Conservation (phyloP, 2,797 vertebrate genomes). For the Acomys russatus region DNA sequence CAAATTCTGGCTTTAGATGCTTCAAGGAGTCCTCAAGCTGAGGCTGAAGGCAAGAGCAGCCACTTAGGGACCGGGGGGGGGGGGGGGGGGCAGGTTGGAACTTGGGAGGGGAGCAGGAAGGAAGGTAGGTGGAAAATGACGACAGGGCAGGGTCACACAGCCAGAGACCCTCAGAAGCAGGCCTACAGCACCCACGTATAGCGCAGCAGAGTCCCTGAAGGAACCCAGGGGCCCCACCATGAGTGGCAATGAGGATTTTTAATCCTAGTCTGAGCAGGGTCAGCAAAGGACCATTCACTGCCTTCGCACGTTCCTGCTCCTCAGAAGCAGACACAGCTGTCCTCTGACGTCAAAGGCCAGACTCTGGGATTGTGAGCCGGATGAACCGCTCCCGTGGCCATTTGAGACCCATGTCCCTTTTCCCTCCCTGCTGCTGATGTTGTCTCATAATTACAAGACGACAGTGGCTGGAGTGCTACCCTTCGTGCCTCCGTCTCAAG, state of each 20-base stretch:
- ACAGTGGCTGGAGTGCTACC: background rate
- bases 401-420: background rate
- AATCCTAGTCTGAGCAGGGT: background rate
- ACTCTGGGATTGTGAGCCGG: background rate
- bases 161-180: no score
- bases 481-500: background rate
- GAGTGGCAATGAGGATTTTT: background rate
- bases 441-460: background rate
- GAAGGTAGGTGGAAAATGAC: background rate
- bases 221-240: fast-evolving
- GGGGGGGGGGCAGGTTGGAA: background rate
- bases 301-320: no score
- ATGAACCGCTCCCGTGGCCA: no score
- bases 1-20: background rate
- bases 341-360: background rate
- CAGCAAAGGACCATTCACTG: background rate
- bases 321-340: no score
- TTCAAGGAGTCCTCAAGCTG: background rate
- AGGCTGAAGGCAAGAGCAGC: background rate
- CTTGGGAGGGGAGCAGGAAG: background rate
- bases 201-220: background rate
- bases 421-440: background rate
- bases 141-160: no score
- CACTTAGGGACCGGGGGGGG: background rate
- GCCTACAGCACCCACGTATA: background rate